Conservation (phyloP, 2,888 invertebrate genomes). For the Xestia sexstrigata region DNA sequence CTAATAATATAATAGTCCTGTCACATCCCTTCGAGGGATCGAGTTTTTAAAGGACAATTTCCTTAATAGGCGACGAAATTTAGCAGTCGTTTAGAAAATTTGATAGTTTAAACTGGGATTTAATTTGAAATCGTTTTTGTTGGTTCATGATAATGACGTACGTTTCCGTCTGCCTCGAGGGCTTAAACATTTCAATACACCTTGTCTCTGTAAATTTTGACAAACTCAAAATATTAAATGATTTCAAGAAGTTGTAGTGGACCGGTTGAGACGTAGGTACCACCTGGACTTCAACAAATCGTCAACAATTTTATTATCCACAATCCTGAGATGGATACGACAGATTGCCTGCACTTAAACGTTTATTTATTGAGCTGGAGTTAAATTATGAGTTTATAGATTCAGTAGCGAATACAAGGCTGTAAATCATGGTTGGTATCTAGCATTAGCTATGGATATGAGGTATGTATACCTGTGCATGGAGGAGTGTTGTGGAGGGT, state of each 20-base stretch:
- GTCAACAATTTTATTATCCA: conserved; percentile 64
- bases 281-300: conserved; percentile 61
- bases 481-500: conserved; percentile 57
- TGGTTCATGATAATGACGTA: conserved; percentile 68
- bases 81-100: conserved; percentile 85
- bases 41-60: conserved; percentile 87
- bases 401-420: conserved; percentile 68
- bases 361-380: conserved; percentile 65
- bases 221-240: conserved; percentile 35
- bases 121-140: conserved; percentile 70
- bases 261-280: conserved; percentile 33
- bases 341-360: conserved; percentile 67
- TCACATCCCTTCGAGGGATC: conserved; percentile 86
- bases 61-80: conserved; percentile 85
- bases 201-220: conserved; percentile 23
- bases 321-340: conserved; percentile 66
- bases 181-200: conserved; percentile 22
- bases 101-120: conserved; percentile 76
- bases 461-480: conserved; percentile 42
- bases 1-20: conserved; percentile 90
- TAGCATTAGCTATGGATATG: conserved; percentile 44
- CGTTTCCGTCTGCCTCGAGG: conserved; percentile 39
- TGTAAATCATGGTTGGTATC: conserved; percentile 63
- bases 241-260: conserved; percentile 29
- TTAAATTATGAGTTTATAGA: conserved; percentile 69